phyloP scores from a whole-genome alignment of 2,797 vertebrate species.

The Chaetophractus vellerosus region DNA sequence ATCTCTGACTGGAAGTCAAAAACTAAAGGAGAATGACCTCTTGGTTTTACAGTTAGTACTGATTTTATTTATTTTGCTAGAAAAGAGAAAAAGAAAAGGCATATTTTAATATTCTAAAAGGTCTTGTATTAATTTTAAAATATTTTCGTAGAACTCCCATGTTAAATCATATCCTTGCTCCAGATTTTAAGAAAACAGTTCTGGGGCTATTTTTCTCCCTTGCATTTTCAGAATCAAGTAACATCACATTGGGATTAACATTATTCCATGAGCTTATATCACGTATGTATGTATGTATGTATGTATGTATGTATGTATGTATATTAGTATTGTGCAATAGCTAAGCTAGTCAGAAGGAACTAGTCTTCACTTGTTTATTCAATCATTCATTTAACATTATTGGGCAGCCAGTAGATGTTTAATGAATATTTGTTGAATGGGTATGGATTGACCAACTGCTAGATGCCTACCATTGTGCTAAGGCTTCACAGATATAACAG shows the following conservation, averaged over 20 bases:
- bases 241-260: background rate
- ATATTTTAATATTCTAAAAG: background rate
- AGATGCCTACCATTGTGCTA: background rate
- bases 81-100: background rate
- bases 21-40: background rate
- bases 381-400: background rate
- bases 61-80: background rate
- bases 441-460: background rate
- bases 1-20: background rate
- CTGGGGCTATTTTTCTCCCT: background rate
- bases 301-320: too few relatives aligned
- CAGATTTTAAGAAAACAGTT: background rate
- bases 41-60: background rate
- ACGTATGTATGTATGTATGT: too few relatives aligned
- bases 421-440: too few relatives aligned
- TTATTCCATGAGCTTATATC: too few relatives aligned
- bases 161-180: background rate
- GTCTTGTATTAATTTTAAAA: background rate
- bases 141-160: background rate
- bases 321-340: too few relatives aligned
- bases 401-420: background rate
- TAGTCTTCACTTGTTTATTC: too few relatives aligned
- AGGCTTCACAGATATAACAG: background rate
- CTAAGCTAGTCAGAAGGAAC: too few relatives aligned
- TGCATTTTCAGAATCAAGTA: background rate